Conservation (phyloP, 2,797 vertebrate genomes). For the Enteromius mattozi region DNA sequence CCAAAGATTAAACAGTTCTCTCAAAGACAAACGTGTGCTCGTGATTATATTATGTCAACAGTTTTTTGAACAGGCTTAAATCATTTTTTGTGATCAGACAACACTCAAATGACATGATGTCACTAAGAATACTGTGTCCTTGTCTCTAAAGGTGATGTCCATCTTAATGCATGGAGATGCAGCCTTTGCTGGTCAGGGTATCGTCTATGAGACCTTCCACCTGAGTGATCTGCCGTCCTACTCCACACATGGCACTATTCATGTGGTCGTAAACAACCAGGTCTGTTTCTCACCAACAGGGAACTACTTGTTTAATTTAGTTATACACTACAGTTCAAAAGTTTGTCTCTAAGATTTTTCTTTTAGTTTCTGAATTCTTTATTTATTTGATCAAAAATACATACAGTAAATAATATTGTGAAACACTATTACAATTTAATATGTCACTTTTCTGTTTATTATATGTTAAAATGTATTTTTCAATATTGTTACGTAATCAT, state of each 20-base stretch:
- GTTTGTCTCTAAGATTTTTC: background rate
- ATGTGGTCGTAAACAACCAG: conserved; percentile 97
- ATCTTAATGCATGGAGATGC: conserved; percentile 93
- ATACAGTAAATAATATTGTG: background rate
- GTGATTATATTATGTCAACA: background rate
- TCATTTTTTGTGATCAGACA: background rate
- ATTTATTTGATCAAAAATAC: conserved; percentile 3
- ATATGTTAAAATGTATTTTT: background rate
- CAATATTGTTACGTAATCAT: too few species aligned
- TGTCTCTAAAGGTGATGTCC: conserved; percentile 88
- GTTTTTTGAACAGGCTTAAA: background rate
- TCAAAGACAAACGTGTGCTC: background rate
- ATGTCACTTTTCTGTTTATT: background rate
- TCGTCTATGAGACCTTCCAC: conserved; percentile 96
- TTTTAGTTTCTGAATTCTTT: background rate
- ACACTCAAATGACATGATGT: conserved; percentile 1
- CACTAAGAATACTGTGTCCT: background rate
- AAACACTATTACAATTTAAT: background rate
- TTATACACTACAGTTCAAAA: background rate
- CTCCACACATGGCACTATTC: conserved; percentile 92
- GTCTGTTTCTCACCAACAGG: conserved; percentile 67
- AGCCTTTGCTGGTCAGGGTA: conserved; percentile 93
- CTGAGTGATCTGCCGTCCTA: conserved; percentile 93
- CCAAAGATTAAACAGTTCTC: background rate
- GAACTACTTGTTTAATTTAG: background rate